These are phyloP conservation scores for Dione vanillae DNA, from an alignment of 2,888 invertebrate species.

Conservation along the genomic window DNA sequence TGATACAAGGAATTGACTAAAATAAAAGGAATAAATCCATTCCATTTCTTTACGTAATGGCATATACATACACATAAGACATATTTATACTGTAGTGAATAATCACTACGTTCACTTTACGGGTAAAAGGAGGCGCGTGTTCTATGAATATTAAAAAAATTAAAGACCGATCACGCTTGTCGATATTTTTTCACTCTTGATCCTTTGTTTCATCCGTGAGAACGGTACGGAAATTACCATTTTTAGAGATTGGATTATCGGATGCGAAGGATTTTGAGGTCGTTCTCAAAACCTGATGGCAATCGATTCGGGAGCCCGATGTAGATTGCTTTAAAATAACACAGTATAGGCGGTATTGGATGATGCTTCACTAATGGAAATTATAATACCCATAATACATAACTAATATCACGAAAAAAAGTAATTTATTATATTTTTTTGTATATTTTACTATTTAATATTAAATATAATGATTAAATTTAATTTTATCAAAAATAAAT, in stretches of 20 bases:
- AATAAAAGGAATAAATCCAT: too few species aligned
- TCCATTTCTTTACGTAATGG: not conserved
- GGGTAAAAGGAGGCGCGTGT: too few species aligned
- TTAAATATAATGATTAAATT: too few species aligned
- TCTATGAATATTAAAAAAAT: not conserved
- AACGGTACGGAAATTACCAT: slow-evolving; percentile 79
- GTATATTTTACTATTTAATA: too few species aligned
- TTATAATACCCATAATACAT: not conserved
- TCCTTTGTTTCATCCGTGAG: slow-evolving; percentile 79
- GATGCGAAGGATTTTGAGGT: slow-evolving; percentile 63
- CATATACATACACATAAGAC: too few species aligned
- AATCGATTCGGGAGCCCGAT: slow-evolving; percentile 62
- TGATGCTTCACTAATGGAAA: not conserved
- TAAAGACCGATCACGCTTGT: slow-evolving; percentile 48
- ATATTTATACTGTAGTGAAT: too few species aligned
- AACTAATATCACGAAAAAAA: not conserved
- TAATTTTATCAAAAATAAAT: too few species aligned
- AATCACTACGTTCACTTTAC: too few species aligned
- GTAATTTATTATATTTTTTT: too few species aligned
- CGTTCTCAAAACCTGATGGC: slow-evolving; percentile 64
- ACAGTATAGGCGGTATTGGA: slow-evolving; percentile 67
- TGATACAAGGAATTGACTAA: too few species aligned
- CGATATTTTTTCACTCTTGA: slow-evolving; percentile 66
- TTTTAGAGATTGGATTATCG: slow-evolving; percentile 81
- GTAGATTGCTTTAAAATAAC: slow-evolving; percentile 65